Percentiles rank a stretch among this genome's conserved stretches.
Evolutionary conservation across 2,113 vertebrate species (phyloP).

Genomic region (Stictonetta naevosa): DNA sequence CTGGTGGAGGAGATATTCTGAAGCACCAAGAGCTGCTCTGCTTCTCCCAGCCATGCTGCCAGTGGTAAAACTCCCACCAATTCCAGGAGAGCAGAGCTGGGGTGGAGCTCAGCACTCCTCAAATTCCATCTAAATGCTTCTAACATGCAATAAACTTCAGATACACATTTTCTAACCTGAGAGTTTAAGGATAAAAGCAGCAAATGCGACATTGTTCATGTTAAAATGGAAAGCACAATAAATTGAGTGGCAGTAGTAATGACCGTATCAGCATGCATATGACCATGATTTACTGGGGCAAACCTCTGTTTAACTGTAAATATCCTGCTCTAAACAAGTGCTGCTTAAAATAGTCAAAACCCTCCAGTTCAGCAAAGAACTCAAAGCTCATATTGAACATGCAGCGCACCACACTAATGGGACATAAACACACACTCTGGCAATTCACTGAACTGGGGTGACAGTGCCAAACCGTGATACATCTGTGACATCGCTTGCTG

Average conservation of each 20-base stretch:
- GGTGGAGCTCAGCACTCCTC: background rate
- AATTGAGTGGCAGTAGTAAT: background rate
- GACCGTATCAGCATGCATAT: background rate
- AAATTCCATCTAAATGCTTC: background rate
- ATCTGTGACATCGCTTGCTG: background rate
- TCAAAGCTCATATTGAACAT: fast-evolving
- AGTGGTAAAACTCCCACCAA: background rate
- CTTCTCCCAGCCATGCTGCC: background rate
- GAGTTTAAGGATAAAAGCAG: background rate
- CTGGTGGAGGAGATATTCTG: background rate
- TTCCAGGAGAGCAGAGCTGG: background rate
- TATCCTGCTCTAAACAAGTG: background rate
- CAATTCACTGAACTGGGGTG: background rate
- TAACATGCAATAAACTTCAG: background rate
- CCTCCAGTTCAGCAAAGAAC: background rate
- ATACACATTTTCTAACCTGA: background rate
- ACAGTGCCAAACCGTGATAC: background rate
- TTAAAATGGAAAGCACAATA: background rate
- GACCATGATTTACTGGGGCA: background rate
- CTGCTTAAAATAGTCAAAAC: background rate
- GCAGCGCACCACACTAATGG: fast-evolving
- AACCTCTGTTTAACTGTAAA: background rate
- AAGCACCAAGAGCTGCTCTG: background rate
- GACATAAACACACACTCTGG: background rate
- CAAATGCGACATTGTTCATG: background rate